phyloP scores from a whole-genome alignment of 2,888 invertebrate species.

The Loripinus fragilis region DNA sequence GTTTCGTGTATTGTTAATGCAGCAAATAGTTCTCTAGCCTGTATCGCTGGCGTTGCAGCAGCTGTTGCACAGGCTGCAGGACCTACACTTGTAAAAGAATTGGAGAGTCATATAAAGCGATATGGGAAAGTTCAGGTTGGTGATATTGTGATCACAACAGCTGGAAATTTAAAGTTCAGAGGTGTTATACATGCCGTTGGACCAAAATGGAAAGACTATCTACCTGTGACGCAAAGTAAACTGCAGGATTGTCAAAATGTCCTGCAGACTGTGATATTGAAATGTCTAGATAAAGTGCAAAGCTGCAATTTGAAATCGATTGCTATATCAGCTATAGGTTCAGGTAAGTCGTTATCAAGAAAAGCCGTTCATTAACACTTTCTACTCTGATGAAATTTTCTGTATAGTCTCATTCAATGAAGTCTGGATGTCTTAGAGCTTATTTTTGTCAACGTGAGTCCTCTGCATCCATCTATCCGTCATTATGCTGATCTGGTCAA shows the following conservation, averaged over 20 bases:
- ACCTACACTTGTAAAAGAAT: slow-evolving; percentile 24
- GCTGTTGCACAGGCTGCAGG: slow-evolving; percentile 46
- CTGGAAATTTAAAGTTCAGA: slow-evolving; percentile 47
- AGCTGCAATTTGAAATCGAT: slow-evolving; percentile 29
- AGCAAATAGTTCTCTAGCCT: slow-evolving; percentile 38
- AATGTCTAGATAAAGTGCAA: slow-evolving; percentile 48
- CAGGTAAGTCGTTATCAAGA: too few species aligned
- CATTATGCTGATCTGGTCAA: too few species aligned
- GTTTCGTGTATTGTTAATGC: slow-evolving; percentile 56
- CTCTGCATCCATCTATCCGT: too few species aligned
- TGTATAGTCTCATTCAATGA: too few species aligned
- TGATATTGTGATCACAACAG: slow-evolving; percentile 44
- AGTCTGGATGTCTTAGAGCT: too few species aligned
- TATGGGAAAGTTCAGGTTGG: slow-evolving; percentile 25
- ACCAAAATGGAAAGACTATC: slow-evolving; percentile 52
- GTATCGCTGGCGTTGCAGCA: slow-evolving; percentile 41
- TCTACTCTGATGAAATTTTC: too few species aligned
- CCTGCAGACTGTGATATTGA: slow-evolving; percentile 40
- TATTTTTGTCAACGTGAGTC: too few species aligned
- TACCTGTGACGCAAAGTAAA: slow-evolving; percentile 1
- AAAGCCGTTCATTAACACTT: too few species aligned
- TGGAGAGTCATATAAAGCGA: slow-evolving; percentile 3
- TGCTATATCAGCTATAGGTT: slow-evolving; percentile 63
- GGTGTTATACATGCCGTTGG: slow-evolving; percentile 58
- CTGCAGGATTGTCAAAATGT: slow-evolving; percentile 33